These are phyloP conservation scores for Drosophila meridiana DNA, from an alignment of 2,888 invertebrate genomes.

Conservation along the genomic window DNA sequence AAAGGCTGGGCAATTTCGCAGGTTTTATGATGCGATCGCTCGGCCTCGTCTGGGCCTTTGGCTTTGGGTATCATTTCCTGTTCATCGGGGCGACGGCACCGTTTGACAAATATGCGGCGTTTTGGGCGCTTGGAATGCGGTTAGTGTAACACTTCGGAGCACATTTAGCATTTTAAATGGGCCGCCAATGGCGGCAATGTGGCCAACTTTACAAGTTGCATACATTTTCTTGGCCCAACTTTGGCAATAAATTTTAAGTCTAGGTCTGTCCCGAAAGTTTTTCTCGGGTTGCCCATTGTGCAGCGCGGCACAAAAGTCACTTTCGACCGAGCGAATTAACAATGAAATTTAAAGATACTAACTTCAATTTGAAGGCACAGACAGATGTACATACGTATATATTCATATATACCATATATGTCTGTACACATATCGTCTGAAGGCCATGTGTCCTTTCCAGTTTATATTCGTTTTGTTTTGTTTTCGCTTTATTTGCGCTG, in stretches of 20 bases:
- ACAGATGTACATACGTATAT: too few species aligned
- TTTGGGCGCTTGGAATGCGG: constrained; percentile 71
- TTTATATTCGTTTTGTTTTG: constrained; percentile 24
- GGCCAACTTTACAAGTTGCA: constrained; percentile 63
- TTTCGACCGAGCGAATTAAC: constrained; percentile 57
- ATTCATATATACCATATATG: too few species aligned
- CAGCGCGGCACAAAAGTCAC: constrained; percentile 19
- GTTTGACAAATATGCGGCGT: constrained; percentile 75
- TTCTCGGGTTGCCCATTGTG: constrained; percentile 24
- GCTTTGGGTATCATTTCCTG: constrained; percentile 64
- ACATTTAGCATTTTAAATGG: constrained; percentile 73
- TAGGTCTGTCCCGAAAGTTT: constrained; percentile 57
- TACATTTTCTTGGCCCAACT: constrained; percentile 62
- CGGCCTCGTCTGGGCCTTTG: constrained; percentile 22
- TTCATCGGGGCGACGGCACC: constrained; percentile 58
- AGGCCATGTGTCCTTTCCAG: constrained; percentile 37
- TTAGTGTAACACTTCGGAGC: constrained; percentile 67
- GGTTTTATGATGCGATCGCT: constrained; percentile 76
- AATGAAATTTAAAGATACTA: constrained; percentile 71
- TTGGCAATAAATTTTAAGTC: constrained; percentile 71
- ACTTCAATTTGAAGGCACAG: constrained; percentile 58
- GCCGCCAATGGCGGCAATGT: constrained; percentile 38
- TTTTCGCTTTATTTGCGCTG: constrained; percentile 45
- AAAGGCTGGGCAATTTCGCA: constrained; percentile 50
- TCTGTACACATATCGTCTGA: background rate